Evolutionary conservation across 2,113 vertebrate species (phyloP).

Genomic region (Tetrao urogallus): DNA sequence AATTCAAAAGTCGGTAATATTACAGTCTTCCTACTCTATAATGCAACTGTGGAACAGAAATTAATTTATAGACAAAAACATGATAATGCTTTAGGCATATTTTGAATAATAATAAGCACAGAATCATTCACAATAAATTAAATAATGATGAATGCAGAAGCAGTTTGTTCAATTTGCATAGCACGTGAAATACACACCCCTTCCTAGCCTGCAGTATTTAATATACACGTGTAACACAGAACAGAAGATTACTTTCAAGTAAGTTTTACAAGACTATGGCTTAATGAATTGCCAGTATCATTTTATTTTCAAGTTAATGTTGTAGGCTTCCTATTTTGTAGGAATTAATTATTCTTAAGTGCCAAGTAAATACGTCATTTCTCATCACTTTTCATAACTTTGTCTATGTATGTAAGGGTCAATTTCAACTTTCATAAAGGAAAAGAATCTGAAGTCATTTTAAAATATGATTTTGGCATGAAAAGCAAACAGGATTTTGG

Average conservation of each 20-base stretch:
- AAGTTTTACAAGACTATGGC: not conserved
- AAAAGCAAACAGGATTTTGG: not conserved
- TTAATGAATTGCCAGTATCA: not conserved
- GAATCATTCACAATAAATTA: not conserved
- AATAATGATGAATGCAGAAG: not conserved
- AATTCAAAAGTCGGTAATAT: not conserved
- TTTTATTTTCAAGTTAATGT: not conserved
- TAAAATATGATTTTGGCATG: not conserved
- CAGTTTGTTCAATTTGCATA: conserved; percentile 16
- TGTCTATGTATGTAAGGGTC: not conserved
- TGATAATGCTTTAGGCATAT: not conserved
- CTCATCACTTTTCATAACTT: not conserved
- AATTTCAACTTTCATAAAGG: not conserved
- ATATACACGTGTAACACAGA: not conserved
- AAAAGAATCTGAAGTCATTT: not conserved
- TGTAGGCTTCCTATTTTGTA: not conserved
- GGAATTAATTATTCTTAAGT: not conserved
- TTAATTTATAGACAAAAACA: conserved; percentile 2
- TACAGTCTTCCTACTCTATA: not conserved
- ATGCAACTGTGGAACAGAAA: not conserved
- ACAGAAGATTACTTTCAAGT: not conserved
- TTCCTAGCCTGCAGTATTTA: conserved; percentile 3
- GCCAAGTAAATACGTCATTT: not conserved
- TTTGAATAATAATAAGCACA: not conserved
- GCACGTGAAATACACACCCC: not conserved